Evolutionary conservation across 92 coral and sea anemone genomes (phyloP).

Genomic region (Hydrozoanthus gracilis): DNA sequence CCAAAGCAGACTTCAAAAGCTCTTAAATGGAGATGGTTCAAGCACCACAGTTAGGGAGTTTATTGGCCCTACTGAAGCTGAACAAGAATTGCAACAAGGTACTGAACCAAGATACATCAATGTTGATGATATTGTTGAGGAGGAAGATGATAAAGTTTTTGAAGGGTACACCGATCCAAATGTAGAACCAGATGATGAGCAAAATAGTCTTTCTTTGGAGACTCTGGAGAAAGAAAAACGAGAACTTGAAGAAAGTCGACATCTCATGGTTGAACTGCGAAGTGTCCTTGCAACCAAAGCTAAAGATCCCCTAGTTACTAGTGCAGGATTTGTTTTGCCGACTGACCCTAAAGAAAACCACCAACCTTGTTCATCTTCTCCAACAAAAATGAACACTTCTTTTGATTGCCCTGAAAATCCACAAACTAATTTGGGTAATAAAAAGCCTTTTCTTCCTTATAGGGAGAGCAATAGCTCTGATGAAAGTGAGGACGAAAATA

Average conservation of each 20-base stretch:
- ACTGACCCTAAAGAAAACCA: slow-evolving; percentile 22
- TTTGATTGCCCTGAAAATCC: neutral
- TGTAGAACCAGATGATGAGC: slow-evolving; percentile 47
- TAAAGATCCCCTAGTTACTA: slow-evolving; percentile 82
- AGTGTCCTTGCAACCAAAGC: slow-evolving; percentile 80
- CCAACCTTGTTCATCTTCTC: neutral
- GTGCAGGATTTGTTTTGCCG: slow-evolving; percentile 82
- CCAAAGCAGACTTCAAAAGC: slow-evolving; percentile 44
- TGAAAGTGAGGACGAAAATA: neutral
- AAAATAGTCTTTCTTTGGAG: slow-evolving; percentile 54
- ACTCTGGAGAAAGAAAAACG: slow-evolving; percentile 74
- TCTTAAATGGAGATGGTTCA: slow-evolving; percentile 31
- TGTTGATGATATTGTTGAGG: neutral
- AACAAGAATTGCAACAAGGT: slow-evolving; percentile 30
- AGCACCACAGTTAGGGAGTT: slow-evolving; percentile 4
- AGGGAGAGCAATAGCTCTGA: neutral
- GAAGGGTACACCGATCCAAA: slow-evolving; percentile 87
- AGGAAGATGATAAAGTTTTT: slow-evolving; percentile 77
- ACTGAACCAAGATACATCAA: neutral
- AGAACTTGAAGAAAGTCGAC: slow-evolving; percentile 73
- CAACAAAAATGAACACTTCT: neutral
- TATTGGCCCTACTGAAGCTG: slow-evolving; percentile 4
- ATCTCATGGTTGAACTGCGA: slow-evolving; percentile 86
- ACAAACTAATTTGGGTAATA: neutral
- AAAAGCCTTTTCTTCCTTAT: neutral